These are phyloP conservation scores for Carlito syrichta DNA, from an alignment of 2,113 vertebrate species.

Conservation along the genomic window DNA sequence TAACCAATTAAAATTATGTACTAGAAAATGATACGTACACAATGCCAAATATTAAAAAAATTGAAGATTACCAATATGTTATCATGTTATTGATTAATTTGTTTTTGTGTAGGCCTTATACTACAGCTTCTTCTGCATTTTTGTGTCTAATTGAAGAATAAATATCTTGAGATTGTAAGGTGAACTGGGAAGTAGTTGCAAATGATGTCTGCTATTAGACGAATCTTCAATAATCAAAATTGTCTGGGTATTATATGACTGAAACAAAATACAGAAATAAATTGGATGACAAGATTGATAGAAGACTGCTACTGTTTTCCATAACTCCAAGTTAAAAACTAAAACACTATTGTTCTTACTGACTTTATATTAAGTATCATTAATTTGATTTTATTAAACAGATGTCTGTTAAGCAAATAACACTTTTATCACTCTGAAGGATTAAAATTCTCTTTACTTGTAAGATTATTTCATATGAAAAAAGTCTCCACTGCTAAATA, in stretches of 20 bases:
- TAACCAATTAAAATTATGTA: background rate
- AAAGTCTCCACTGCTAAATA: background rate
- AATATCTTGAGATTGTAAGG: background rate
- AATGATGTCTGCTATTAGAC: background rate
- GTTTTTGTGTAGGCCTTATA: background rate
- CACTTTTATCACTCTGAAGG: background rate
- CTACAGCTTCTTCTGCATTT: background rate
- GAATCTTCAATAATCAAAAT: background rate
- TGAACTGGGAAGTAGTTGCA: background rate
- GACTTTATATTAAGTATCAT: background rate
- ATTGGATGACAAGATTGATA: background rate
- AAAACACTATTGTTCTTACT: background rate
- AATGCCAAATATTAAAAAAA: background rate
- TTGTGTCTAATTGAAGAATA: background rate
- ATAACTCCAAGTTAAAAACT: background rate
- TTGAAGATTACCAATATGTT: background rate
- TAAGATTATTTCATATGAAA: background rate
- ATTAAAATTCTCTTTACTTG: background rate
- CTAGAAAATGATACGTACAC: background rate
- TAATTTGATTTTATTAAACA: background rate
- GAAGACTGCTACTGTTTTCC: background rate
- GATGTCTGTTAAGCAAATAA: background rate
- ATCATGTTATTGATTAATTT: background rate
- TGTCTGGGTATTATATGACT: background rate
- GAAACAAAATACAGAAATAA: background rate